These are phyloP conservation scores for Myotis myotis DNA, from an alignment of 2,797 vertebrate genomes.

Conservation along the genomic window DNA sequence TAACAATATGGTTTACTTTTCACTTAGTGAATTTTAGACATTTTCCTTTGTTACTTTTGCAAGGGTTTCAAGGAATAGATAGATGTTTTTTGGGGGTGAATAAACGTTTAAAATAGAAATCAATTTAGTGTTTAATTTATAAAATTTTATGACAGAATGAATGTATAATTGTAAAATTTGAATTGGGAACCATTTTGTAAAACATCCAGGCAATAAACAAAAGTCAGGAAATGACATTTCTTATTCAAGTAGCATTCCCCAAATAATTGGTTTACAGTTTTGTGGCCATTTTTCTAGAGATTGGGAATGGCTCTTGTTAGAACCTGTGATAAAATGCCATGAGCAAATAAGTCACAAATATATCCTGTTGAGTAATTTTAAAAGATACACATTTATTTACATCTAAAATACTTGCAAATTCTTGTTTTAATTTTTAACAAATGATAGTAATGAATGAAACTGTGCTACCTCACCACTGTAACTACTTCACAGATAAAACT, in stretches of 20 bases:
- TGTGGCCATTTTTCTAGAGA: slow-evolving; percentile 23
- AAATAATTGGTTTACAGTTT: not conserved
- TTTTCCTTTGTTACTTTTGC: slow-evolving; percentile 44
- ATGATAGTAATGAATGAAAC: not conserved
- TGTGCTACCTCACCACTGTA: not conserved
- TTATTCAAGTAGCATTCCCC: not conserved
- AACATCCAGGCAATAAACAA: not conserved
- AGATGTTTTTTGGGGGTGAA: not conserved
- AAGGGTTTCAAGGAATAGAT: not conserved
- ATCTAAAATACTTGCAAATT: slow-evolving; percentile 30
- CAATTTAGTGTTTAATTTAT: not conserved
- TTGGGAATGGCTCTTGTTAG: not conserved
- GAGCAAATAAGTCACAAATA: not conserved
- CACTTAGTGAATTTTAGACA: slow-evolving; percentile 25
- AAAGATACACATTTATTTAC: not conserved
- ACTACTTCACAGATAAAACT: not conserved
- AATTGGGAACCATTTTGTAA: not conserved
- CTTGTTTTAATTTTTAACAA: slow-evolving; percentile 30
- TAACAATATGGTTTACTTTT: not conserved
- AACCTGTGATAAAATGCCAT: not conserved
- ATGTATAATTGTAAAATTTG: slow-evolving; percentile 2
- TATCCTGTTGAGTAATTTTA: not conserved
- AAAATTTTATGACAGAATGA: not conserved
- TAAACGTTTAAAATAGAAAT: slow-evolving; percentile 14
- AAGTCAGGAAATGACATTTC: not conserved